phyloP scores from a whole-genome alignment of 2,888 invertebrate species.

The Hypselothyrea guttata region DNA sequence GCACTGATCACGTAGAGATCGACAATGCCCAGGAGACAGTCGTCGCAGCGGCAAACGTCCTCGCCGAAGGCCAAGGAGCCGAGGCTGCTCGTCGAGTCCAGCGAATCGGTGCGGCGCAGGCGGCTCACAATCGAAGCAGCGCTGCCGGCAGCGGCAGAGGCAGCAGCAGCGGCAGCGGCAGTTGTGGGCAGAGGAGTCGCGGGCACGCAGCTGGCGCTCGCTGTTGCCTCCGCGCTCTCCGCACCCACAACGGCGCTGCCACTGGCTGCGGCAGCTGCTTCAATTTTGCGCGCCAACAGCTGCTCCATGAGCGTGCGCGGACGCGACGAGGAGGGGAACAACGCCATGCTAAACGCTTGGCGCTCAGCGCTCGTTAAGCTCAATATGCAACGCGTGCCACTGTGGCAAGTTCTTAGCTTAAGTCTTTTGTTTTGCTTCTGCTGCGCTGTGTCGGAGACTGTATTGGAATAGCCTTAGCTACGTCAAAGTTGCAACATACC shows the following conservation, averaged over 20 bases:
- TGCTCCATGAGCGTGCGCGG: slow-evolving; percentile 92
- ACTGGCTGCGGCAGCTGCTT: slow-evolving; percentile 84
- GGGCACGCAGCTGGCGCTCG: slow-evolving; percentile 82
- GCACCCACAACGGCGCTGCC: slow-evolving; percentile 81
- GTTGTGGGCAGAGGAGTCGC: slow-evolving; percentile 35
- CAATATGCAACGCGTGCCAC: not conserved
- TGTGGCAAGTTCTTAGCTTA: slow-evolving; percentile 69
- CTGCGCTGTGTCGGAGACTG: slow-evolving; percentile 7
- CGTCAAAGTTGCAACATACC: slow-evolving; percentile 60
- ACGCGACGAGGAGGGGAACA: slow-evolving; percentile 84
- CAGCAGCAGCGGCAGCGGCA: too few species aligned
- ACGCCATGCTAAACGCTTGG: slow-evolving; percentile 70
- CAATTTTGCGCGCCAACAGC: slow-evolving; percentile 91
- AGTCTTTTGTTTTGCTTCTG: slow-evolving; percentile 69
- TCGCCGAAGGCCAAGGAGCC: slow-evolving; percentile 85
- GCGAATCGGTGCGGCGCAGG: slow-evolving; percentile 88
- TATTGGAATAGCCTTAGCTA: slow-evolving; percentile 14
- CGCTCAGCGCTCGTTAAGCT: not conserved
- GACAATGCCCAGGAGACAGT: slow-evolving; percentile 91
- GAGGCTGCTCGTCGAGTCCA: slow-evolving; percentile 90
- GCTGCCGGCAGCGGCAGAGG: slow-evolving; percentile 19
- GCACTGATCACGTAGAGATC: slow-evolving; percentile 87
- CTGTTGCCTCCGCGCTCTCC: slow-evolving; percentile 74
- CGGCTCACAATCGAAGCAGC: slow-evolving; percentile 81
- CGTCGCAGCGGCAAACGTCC: slow-evolving; percentile 92